These are phyloP conservation scores for Caerostris extrusa DNA, from an alignment of 1,140 invertebrate species.

Conservation along the genomic window DNA sequence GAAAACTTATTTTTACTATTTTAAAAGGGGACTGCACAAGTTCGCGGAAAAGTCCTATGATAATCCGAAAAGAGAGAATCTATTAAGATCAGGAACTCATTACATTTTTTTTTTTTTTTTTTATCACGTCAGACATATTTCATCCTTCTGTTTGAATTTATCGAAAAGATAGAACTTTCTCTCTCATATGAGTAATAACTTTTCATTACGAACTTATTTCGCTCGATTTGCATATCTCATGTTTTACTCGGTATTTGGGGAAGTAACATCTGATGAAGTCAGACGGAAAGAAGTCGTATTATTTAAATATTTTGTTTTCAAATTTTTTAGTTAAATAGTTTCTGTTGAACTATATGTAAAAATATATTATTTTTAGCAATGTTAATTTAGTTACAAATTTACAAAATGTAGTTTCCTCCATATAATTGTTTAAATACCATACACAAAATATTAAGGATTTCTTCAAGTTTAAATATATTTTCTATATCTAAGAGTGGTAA, in stretches of 20 bases:
- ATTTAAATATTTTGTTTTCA: too few species aligned
- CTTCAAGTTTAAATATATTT: too few species aligned
- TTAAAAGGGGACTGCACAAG: slow-evolving; percentile 57
- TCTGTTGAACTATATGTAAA: too few species aligned
- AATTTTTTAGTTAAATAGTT: too few species aligned
- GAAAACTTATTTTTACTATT: slow-evolving; percentile 54
- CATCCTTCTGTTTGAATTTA: slow-evolving; percentile 51
- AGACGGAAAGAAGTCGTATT: too few species aligned
- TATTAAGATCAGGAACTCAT: slow-evolving; percentile 72
- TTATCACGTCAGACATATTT: slow-evolving; percentile 55
- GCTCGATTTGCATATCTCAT: background rate
- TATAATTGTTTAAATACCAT: too few species aligned
- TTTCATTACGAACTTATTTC: slow-evolving; percentile 43
- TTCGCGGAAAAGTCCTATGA: slow-evolving; percentile 48
- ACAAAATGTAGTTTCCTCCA: too few species aligned
- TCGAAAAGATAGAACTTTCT: background rate
- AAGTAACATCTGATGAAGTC: too few species aligned
- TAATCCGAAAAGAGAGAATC: slow-evolving; percentile 54
- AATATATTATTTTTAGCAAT: too few species aligned
- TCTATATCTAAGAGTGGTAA: too few species aligned
- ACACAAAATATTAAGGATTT: too few species aligned
- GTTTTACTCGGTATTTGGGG: background rate
- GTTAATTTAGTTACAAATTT: too few species aligned
- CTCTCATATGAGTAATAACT: slow-evolving; percentile 52
- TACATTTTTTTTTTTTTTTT: slow-evolving; percentile 29